Base-by-base conservation (phyloP, 2,113 vertebrate genomes). In the Gulo gulo region DNA sequence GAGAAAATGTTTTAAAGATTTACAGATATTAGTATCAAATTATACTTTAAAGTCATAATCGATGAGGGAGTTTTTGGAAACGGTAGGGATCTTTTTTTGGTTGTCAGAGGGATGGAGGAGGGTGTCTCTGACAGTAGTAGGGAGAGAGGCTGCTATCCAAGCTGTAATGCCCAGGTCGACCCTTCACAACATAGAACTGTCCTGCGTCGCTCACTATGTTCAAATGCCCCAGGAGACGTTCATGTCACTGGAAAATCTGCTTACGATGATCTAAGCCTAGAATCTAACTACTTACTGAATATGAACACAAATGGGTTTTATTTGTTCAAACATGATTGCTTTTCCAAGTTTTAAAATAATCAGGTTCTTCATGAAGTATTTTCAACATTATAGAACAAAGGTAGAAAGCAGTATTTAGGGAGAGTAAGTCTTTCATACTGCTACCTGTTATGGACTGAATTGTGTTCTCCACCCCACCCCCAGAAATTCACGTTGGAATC, bases 331-430 rank as follows among this genome's bases (percentile, higher is more conserved):
- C 16, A 26, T 52, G 79, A 86, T 23, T 7, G 5, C 11, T 71
- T 85, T 95, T 79, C 45, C 26, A 73, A 52, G 52, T 89, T 84
- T 79, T 79, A 88, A 91, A 69, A 78, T 95, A 84, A 65, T 71
- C 63, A 55, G 23, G 1, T 15, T 85, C 5, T 71, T 83, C 55
- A 18, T 73, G 84, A 94, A 73, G 79, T 73, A 85, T 36, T 36
- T 55, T 69, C 71, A 79, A 94, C 36, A 55, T 69, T 76, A 79
- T 47, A 76, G 93, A 94, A 69, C 50, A 34, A 88, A 8, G 65
- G 14, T 47, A 80, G 61, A 89, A 89, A 88, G 57, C n/a, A 36
- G 45, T 80, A 69, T 23, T 92, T 87, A 47, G 36, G 45, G 90
- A 80, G 93, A 93, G 39, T 57, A 85, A 74, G 29, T 55, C 61